These are phyloP conservation scores for Protophormia terraenovae DNA, from an alignment of 2,888 invertebrate species.

Conservation along the genomic window DNA sequence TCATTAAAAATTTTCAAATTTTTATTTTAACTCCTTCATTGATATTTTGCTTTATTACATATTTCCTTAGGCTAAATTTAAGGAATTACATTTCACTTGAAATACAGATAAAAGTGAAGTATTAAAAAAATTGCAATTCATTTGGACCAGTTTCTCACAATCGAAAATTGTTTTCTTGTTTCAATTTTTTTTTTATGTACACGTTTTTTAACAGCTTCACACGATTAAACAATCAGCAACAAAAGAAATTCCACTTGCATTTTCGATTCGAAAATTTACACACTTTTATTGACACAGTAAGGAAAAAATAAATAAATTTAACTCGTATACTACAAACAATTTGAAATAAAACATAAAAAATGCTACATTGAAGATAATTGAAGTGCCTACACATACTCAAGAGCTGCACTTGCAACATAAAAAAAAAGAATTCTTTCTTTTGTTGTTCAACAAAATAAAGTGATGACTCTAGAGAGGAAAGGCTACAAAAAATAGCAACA, in stretches of 20 bases:
- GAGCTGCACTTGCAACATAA: constrained; percentile 32
- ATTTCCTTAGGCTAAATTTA: neutral
- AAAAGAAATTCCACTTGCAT: constrained; percentile 61
- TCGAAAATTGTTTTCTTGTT: neutral
- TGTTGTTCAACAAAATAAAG: constrained; percentile 35
- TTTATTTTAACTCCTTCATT: neutral
- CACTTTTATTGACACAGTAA: constrained; percentile 60
- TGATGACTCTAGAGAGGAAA: constrained; percentile 48
- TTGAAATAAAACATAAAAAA: constrained; percentile 4
- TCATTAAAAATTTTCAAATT: too few relatives aligned
- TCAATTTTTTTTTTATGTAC: neutral
- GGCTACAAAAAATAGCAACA: constrained; percentile 13
- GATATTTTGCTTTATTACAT: neutral
- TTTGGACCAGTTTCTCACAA: constrained; percentile 27
- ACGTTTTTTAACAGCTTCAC: constrained; percentile 23
- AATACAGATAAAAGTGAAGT: neutral
- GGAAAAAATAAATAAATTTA: constrained; percentile 1
- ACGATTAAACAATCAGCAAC: constrained; percentile 1
- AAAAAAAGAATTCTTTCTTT: constrained; percentile 45
- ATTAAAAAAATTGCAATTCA: neutral
- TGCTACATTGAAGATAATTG: constrained; percentile 51
- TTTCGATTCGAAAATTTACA: constrained; percentile 59
- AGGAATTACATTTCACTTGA: neutral
- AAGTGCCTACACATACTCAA: constrained; percentile 59
- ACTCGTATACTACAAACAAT: neutral